Percentiles rank a stretch among this genome's conserved stretches.
Conservation (phyloP, 2,888 invertebrate species). For the Epistrophe eligans region DNA sequence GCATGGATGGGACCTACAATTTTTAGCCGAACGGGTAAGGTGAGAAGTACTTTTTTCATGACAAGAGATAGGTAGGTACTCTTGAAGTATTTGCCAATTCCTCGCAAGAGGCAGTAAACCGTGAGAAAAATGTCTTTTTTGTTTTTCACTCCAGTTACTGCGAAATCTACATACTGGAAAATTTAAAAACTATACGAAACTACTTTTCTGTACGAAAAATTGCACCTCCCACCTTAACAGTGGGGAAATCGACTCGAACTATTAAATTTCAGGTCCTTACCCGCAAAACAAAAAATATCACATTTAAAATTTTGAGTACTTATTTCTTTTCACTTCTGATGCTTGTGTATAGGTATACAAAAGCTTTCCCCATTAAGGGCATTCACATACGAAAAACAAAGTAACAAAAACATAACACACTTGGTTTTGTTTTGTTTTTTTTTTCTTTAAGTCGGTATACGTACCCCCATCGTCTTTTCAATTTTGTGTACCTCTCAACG, state of each 20-base stretch:
- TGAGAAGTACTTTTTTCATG: too few species aligned
- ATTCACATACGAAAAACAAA: slow-evolving; percentile 18
- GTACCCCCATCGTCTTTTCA: slow-evolving; percentile 53
- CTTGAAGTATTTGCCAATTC: too few species aligned
- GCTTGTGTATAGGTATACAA: background rate
- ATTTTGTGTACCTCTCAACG: slow-evolving; percentile 43
- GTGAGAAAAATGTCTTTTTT: too few species aligned
- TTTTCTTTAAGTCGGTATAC: background rate
- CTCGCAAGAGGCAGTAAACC: too few species aligned
- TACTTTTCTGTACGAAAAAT: too few species aligned
- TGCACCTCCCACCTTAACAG: too few species aligned
- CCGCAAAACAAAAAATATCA: background rate
- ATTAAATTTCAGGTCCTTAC: background rate
- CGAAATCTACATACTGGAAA: too few species aligned
- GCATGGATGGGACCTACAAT: too few species aligned
- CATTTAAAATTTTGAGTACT: slow-evolving; percentile 2
- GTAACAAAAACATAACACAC: slow-evolving; percentile 13
- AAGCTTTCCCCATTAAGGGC: slow-evolving; percentile 20
- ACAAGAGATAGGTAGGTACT: too few species aligned
- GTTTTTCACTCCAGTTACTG: too few species aligned
- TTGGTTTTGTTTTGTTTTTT: background rate
- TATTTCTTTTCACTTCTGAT: slow-evolving; percentile 2
- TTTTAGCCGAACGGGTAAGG: too few species aligned
- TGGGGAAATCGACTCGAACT: background rate
- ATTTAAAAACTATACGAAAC: too few species aligned